Base-by-base conservation (phyloP, 2,888 invertebrate species). In the Empis livida region DNA sequence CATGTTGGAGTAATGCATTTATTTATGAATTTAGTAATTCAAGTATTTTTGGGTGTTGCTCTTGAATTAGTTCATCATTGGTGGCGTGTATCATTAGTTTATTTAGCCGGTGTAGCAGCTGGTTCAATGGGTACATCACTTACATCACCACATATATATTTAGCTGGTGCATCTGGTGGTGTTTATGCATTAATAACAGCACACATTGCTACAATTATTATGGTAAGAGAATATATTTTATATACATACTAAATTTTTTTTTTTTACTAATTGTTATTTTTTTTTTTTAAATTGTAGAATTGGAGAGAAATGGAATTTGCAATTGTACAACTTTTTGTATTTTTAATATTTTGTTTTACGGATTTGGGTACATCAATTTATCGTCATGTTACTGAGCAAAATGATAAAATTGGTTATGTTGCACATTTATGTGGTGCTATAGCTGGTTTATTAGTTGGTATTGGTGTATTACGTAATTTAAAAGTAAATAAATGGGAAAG, bases 261-360 rank as follows among this genome's bases (percentile, higher is more conserved):
- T n/a, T 40, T 8, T 39, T 30, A 35, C 6, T n/a, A n/a, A 27
- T 23, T 35, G 10, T 46, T 51, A 20, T 20, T 5, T 20, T 20
- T 20, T 20, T 20, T 27, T 57, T 44, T 73, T 73, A 32, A 71
- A n/a, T 3, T 54, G 10, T 47, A 92, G 90, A 99, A 99, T 68
- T 99, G 94, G 90, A 75, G 78, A 14, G 93, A 97, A 71, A 99
- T 99, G 97, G 89, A 94, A 61, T 92, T 84, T 63, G 91, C 92
- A 2, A 77, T 86, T 54, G 74, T 89, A 10, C 89, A 96, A 60
- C 73, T 96, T 20, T 63, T 87, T 9, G 79, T 93, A 16, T 88
- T 97, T 62, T 57, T 91, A 0, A 66, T 91, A 9, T 76, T 96
- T 53, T 85, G 87, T 5, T 77, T 74, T 0, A 80, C 84, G 38